phyloP scores from a whole-genome alignment of 2,888 invertebrate species.

The Argyresthia albistria region DNA sequence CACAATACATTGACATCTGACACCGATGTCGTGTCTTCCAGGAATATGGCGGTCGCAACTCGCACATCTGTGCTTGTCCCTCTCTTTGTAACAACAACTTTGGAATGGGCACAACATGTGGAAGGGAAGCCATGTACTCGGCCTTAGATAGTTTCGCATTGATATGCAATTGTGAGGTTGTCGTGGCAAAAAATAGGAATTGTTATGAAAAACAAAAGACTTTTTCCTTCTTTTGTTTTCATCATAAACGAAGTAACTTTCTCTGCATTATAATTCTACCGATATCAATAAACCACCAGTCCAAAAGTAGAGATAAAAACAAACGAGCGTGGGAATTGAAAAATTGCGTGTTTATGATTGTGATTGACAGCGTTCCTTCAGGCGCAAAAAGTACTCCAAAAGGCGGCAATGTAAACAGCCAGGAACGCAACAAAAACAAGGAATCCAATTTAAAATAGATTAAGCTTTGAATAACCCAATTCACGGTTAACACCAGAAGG shows the following conservation, averaged over 20 bases:
- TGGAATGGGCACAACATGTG: neutral
- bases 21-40: slow-evolving; percentile 2
- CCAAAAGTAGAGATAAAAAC: neutral
- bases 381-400: neutral
- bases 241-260: too few relatives aligned
- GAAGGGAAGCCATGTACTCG: neutral
- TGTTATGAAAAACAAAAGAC: too few relatives aligned
- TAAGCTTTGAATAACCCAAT: slow-evolving; percentile 45
- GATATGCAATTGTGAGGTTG: neutral
- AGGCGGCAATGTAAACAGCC: neutral
- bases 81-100: neutral
- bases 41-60: slow-evolving; percentile 1
- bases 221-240: too few relatives aligned
- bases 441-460: slow-evolving; percentile 50
- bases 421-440: slow-evolving; percentile 18
- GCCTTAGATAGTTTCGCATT: neutral
- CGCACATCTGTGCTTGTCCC: slow-evolving; percentile 5
- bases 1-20: slow-evolving; percentile 5
- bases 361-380: neutral
- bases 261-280: too few relatives aligned
- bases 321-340: too few relatives aligned
- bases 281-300: too few relatives aligned
- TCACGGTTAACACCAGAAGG: slow-evolving; percentile 55
- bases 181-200: neutral
- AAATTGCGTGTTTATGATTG: too few relatives aligned